A percentile compares a stretch with the other conserved stretches of the same genome.
These are phyloP conservation scores for Lophochroa leadbeateri DNA, from an alignment of 2,113 vertebrate species.

Conservation along the genomic window DNA sequence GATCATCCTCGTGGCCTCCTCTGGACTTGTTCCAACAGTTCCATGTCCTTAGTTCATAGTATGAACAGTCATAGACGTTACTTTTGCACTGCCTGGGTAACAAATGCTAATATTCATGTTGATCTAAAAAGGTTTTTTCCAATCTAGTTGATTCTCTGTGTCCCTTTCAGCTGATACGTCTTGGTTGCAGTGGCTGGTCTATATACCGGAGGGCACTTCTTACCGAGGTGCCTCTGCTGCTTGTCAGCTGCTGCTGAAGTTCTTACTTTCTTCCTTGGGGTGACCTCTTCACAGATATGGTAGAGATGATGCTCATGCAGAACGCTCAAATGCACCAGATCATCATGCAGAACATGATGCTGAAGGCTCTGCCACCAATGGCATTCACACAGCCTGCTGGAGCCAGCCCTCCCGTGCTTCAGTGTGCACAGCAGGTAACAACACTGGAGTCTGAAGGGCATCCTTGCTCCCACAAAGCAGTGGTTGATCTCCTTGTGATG, in stretches of 20 bases:
- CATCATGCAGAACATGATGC: constrained; percentile 89
- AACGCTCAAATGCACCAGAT: constrained; percentile 90
- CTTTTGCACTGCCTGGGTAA: not conserved
- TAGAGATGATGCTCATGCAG: constrained; percentile 90
- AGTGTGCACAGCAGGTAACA: constrained; percentile 57
- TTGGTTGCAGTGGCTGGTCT: not conserved
- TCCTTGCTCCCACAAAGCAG: not conserved
- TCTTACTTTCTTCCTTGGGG: not conserved
- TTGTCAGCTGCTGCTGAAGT: not conserved
- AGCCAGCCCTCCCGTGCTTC: not conserved
- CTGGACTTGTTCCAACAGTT: no score
- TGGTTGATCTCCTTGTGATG: not conserved
- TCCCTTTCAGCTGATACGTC: not conserved
- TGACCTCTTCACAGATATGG: constrained; percentile 76
- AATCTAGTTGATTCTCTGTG: not conserved
- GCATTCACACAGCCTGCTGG: not conserved
- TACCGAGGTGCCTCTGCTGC: not conserved
- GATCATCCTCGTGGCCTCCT: no score
- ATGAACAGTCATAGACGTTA: not conserved
- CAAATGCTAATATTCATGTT: not conserved
- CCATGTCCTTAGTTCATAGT: not conserved
- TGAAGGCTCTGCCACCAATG: constrained; percentile 79
- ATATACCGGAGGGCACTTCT: not conserved
- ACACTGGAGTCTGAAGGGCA: not conserved
- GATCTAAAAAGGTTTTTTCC: not conserved